A percentile compares a stretch with the other conserved stretches of the same genome.
Conservation (phyloP, 2,113 vertebrate species). For the Indri indri region DNA sequence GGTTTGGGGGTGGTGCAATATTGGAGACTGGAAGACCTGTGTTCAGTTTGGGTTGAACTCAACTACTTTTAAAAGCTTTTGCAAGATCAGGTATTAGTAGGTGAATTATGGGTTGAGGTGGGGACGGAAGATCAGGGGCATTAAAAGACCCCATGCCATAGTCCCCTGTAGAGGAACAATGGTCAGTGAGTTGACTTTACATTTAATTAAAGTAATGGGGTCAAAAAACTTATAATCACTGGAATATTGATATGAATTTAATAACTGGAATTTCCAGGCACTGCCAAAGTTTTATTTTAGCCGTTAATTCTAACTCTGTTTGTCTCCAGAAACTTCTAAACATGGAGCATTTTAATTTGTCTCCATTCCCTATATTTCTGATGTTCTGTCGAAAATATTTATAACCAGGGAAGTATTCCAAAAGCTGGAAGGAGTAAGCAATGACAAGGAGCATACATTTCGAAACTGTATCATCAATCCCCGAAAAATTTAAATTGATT, state of each 20-base stretch:
- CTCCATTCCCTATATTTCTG: background rate
- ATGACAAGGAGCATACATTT: background rate
- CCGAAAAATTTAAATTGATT: background rate
- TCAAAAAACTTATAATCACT: background rate
- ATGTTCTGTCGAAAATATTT: conserved; percentile 56
- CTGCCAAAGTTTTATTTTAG: conserved; percentile 22
- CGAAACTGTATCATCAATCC: background rate
- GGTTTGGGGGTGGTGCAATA: background rate
- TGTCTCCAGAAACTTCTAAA: conserved; percentile 6
- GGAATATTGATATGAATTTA: background rate
- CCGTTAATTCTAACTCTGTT: background rate
- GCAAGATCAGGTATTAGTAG: background rate
- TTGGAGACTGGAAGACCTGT: no score
- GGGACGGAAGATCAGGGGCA: background rate
- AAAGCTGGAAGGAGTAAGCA: background rate
- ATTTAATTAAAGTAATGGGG: conserved; percentile 13
- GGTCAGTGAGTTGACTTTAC: background rate
- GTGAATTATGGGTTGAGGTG: background rate
- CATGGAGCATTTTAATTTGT: conserved; percentile 29
- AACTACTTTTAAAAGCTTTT: background rate
- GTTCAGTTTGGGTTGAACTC: background rate
- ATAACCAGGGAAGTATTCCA: background rate
- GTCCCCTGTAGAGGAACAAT: background rate
- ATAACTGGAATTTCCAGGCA: background rate
- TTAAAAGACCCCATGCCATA: background rate